These are phyloP conservation scores for Dendronephthya gigantea DNA, from an alignment of 64 coral and sea anemone genomes.

Conservation along the genomic window DNA sequence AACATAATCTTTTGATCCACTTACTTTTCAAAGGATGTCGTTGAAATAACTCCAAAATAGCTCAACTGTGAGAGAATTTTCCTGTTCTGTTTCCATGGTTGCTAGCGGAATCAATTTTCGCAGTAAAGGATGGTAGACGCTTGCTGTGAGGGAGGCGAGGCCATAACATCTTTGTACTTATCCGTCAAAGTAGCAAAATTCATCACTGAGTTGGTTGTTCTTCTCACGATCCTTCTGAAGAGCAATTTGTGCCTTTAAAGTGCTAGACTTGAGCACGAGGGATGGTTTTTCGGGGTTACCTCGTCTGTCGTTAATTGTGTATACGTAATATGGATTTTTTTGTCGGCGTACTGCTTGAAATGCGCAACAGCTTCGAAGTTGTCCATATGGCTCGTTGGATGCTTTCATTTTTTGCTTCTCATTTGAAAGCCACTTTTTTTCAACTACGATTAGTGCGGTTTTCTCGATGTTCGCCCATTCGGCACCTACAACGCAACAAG, in stretches of 20 bases:
- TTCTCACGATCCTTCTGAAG: conserved; percentile 29
- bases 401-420: conserved; percentile 34
- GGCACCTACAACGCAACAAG: neutral
- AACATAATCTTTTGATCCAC: neutral
- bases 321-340: conserved; percentile 37
- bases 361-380: conserved; percentile 43
- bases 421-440: conserved; percentile 47
- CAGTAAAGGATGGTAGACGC: conserved; percentile 47
- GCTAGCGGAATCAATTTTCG: conserved; percentile 36
- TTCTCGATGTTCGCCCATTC: conserved; percentile 31
- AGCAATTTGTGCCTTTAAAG: conserved; percentile 26
- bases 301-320: conserved; percentile 40
- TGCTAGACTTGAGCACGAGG: conserved; percentile 50
- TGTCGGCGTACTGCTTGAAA: conserved; percentile 48
- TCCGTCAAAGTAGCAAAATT: conserved; percentile 43
- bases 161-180: conserved; percentile 23
- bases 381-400: conserved; percentile 11
- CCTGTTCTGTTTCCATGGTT: conserved; percentile 30
- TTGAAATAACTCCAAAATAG: conserved; percentile 46
- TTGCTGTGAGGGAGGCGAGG: conserved; percentile 43
- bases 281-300: conserved; percentile 47
- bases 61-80: conserved; percentile 23
- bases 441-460: neutral
- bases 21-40: conserved; percentile 28
- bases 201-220: conserved; percentile 23